Conservation (phyloP, 2,113 vertebrate species). For the Mobula birostris region DNA sequence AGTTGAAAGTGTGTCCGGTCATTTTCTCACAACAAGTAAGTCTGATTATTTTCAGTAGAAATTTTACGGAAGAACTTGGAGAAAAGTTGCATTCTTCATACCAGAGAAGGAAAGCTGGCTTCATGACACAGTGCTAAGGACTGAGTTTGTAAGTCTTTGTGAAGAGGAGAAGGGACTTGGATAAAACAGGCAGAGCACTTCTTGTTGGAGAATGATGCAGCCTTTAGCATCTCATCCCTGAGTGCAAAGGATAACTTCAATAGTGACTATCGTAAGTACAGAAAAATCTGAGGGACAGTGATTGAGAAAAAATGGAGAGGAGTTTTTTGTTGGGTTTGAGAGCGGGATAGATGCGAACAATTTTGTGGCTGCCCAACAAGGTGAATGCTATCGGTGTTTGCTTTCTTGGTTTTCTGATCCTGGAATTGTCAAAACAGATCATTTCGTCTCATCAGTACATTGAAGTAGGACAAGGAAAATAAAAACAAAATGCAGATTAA, state of each 20-base stretch:
- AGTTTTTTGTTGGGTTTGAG: not conserved
- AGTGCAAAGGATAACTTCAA: not conserved
- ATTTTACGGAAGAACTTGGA: not conserved
- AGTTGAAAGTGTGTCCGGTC: not conserved
- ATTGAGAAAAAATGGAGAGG: not conserved
- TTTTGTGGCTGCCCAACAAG: not conserved
- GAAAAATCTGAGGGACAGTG: not conserved
- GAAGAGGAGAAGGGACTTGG: not conserved
- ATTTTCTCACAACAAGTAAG: not conserved
- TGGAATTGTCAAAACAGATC: not conserved
- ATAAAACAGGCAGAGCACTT: not conserved
- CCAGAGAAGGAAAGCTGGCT: not conserved
- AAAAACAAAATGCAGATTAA: too few species aligned
- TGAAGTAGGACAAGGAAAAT: too few species aligned
- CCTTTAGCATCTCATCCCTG: not conserved
- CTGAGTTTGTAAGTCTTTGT: not conserved
- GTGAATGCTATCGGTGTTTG: not conserved
- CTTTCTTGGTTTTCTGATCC: not conserved
- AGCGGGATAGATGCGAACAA: not conserved
- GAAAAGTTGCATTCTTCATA: not conserved
- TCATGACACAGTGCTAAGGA: not conserved
- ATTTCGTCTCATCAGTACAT: too few species aligned
- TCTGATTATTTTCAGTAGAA: not conserved
- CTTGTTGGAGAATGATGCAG: not conserved
- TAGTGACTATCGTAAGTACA: not conserved